phyloP scores from a whole-genome alignment of 2,113 vertebrate genomes.

The Emydura subglobosa region DNA sequence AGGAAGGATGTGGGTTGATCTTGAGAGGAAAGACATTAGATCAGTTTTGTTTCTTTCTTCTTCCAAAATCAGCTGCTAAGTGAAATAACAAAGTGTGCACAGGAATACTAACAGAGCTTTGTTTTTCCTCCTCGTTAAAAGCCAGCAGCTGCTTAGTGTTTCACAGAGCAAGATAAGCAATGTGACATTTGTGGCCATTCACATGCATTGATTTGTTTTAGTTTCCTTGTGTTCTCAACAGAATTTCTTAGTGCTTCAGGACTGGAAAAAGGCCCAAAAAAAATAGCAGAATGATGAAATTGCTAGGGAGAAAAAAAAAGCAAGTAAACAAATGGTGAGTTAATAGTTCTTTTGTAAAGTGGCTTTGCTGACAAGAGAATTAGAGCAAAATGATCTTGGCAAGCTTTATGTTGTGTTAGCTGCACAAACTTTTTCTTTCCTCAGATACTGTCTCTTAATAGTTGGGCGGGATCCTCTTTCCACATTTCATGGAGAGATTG shows the following conservation, averaged over 20 bases:
- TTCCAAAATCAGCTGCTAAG: slow-evolving; percentile 69
- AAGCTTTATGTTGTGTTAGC: slow-evolving; percentile 70
- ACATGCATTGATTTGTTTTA: slow-evolving; percentile 54
- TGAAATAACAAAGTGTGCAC: slow-evolving; percentile 65
- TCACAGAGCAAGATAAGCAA: slow-evolving; percentile 63
- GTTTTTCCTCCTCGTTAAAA: slow-evolving; percentile 39
- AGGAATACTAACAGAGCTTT: slow-evolving; percentile 58
- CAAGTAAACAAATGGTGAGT: slow-evolving; percentile 49
- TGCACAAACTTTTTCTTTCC: slow-evolving; percentile 62
- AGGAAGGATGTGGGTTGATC: slow-evolving; percentile 78
- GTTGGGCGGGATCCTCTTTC: slow-evolving; percentile 55
- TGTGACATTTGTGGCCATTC: slow-evolving; percentile 60
- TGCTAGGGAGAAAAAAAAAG: slow-evolving; percentile 12
- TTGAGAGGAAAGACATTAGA: slow-evolving; percentile 73
- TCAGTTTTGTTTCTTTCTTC: slow-evolving; percentile 68
- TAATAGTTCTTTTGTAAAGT: slow-evolving; percentile 55
- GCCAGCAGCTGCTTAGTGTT: slow-evolving; percentile 68
- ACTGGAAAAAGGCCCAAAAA: slow-evolving; percentile 11
- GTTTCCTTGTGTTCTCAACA: slow-evolving; percentile 40
- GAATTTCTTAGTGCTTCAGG: slow-evolving; percentile 33
- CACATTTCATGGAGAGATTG: slow-evolving; percentile 26
- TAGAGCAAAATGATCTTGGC: slow-evolving; percentile 73
- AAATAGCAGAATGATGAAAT: slow-evolving; percentile 49
- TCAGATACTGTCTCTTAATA: slow-evolving; percentile 13
- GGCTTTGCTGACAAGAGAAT: slow-evolving; percentile 71